Evolutionary conservation across 2,888 invertebrate genomes (phyloP).

Genomic region (Cryptophagus acutangulus): DNA sequence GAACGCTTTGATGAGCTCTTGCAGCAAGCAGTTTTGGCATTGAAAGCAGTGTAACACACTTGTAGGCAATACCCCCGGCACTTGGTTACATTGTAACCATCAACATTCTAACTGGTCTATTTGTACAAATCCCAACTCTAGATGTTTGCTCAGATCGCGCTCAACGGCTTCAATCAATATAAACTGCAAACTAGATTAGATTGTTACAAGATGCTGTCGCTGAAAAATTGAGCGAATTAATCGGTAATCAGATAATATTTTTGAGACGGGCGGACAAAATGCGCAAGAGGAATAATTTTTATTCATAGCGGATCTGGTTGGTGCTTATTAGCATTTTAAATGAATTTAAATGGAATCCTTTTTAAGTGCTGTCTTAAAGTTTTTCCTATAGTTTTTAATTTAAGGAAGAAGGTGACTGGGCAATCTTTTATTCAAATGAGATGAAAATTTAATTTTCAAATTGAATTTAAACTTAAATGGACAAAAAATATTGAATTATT

Average conservation of each 20-base stretch:
- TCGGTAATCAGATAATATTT: too few relatives aligned
- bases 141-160: slow-evolving; percentile 1
- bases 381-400: slow-evolving; percentile 9
- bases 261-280: too few relatives aligned
- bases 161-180: slow-evolving; percentile 20
- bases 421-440: slow-evolving; percentile 16
- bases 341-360: slow-evolving; percentile 41
- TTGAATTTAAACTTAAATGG: too few relatives aligned
- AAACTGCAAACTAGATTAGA: slow-evolving; percentile 25
- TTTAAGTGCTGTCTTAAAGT: slow-evolving; percentile 28
- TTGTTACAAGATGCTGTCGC: slow-evolving; percentile 20
- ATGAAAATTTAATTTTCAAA: too few relatives aligned
- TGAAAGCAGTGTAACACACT: slow-evolving; percentile 1
- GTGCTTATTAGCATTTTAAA: slow-evolving; percentile 41
- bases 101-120: not conserved
- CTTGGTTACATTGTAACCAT: slow-evolving; percentile 2
- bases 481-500: too few relatives aligned
- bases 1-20: not conserved
- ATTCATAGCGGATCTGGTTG: slow-evolving; percentile 39
- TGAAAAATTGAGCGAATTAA: too few relatives aligned
- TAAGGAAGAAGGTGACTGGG: slow-evolving; percentile 12
- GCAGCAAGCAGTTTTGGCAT: not conserved
- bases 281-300: slow-evolving; percentile 34
- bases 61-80: slow-evolving; percentile 2
- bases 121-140: slow-evolving; percentile 2